Percentiles rank a stretch among this genome's conserved stretches.
phyloP scores from a whole-genome alignment of 2,888 invertebrate species.

The Pherbina coryleti region DNA sequence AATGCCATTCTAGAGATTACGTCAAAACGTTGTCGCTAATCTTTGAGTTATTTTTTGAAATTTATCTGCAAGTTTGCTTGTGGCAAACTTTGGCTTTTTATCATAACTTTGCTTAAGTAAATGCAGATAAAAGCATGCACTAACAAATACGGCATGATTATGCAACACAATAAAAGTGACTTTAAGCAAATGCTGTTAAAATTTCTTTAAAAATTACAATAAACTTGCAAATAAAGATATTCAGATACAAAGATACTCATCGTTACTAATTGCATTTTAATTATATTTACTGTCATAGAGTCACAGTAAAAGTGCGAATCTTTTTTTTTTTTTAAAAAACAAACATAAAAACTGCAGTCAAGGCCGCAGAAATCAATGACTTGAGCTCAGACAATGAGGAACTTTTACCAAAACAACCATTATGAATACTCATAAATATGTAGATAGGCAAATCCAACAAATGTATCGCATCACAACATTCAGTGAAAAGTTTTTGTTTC shows the following conservation, averaged over 20 bases:
- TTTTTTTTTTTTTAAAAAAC: too few relatives aligned
- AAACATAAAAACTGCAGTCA: not conserved
- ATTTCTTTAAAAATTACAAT: not conserved
- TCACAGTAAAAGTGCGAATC: not conserved
- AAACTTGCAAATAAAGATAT: not conserved
- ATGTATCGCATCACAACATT: not conserved
- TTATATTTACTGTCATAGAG: slow-evolving; percentile 36
- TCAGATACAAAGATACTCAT: slow-evolving; percentile 34
- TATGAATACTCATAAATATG: too few relatives aligned
- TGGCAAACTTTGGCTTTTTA: not conserved
- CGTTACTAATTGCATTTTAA: slow-evolving; percentile 53
- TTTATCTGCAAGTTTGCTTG: slow-evolving; percentile 8
- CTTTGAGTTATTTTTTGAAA: not conserved
- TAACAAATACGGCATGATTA: too few relatives aligned
- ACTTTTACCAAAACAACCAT: too few relatives aligned
- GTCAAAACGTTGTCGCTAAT: not conserved
- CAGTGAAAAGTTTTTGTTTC: not conserved
- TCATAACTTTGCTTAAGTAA: not conserved
- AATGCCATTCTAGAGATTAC: too few relatives aligned
- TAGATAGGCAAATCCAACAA: too few relatives aligned
- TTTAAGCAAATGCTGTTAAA: not conserved
- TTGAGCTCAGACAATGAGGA: not conserved
- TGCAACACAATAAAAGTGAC: not conserved
- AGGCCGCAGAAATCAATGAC: not conserved
- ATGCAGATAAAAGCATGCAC: not conserved